phyloP scores from a whole-genome alignment of 2,113 vertebrate species.

The Tilapia sparmanii region DNA sequence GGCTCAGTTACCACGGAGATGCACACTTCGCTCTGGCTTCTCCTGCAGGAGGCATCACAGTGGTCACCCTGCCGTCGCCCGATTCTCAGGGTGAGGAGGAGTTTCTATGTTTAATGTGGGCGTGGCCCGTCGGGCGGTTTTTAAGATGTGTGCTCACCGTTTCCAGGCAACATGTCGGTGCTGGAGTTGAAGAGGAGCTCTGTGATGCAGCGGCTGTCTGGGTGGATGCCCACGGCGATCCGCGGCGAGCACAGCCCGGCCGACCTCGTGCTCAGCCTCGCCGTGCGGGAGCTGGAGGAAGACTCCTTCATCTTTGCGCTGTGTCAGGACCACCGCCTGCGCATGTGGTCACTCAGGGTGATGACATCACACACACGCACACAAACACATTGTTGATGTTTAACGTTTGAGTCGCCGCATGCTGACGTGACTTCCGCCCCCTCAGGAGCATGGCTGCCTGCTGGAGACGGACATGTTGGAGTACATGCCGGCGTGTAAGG shows the following conservation, averaged over 20 bases:
- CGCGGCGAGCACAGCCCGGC: constrained; percentile 80
- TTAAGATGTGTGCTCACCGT: not conserved
- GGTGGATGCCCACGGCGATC: constrained; percentile 92
- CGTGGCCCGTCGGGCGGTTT: no score
- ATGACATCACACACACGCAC: not conserved
- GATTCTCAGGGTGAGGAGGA: constrained; percentile 72
- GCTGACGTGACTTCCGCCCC: not conserved
- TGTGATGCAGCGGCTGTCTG: constrained; percentile 82
- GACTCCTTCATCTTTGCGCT: constrained; percentile 89
- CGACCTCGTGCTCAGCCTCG: constrained; percentile 80
- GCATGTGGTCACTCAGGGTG: constrained; percentile 86
- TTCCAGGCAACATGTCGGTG: constrained; percentile 65
- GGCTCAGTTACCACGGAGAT: constrained; percentile 84
- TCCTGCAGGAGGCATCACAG: constrained; percentile 79
- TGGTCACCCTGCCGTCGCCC: constrained; percentile 81
- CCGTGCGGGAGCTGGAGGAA: constrained; percentile 80
- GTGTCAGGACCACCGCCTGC: constrained; percentile 90
- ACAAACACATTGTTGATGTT: not conserved
- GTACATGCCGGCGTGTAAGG: constrained; percentile 80
- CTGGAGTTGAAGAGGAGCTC: constrained; percentile 90
- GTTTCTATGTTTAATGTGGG: not conserved
- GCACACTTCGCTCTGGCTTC: constrained; percentile 85
- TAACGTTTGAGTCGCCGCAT: not conserved
- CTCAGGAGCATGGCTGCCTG: constrained; percentile 84
- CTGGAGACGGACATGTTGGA: constrained; percentile 88